Base-by-base conservation (phyloP, 2,888 invertebrate genomes). In the Pammene aurita region DNA sequence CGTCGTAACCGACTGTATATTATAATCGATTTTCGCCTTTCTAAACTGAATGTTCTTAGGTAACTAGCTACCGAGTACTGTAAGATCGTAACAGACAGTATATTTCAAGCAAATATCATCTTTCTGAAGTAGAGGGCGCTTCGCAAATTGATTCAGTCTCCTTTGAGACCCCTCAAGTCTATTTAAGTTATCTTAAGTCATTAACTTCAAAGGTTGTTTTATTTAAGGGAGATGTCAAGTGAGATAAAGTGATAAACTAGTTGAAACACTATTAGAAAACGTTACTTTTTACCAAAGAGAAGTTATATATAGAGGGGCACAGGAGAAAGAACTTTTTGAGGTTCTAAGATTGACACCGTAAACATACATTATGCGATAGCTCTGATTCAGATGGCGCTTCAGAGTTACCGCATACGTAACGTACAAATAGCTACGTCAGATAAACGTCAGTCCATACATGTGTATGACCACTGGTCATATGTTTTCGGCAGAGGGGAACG, bases 171-270 rank as follows among this genome's bases (percentile, higher is more conserved):
- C 44, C 54, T 34, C 54, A 55, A 64, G 14, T 55, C 63, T 64
- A 64, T 64, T 64, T 55, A 64, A 64, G 63, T 64, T 64, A 64
- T 64, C 62, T 50, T 48, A 62, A 62, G 62, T 62, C 62, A 62
- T 62, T 48, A 62, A 62, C 38, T 62, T 62, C 62, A 62, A 62
- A 62, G 62, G 62, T 16, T 48, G 61, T 35, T 62, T 62, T 62
- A 62, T 62, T 62, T 62, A 52, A 62, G 18, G 48, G 61, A 38
- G 38, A 16, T 38, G 7, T n/a, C 38, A n/a, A 26, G 52, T 18
- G 38, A 41, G 48, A 50, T 52, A 62, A 41, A 62, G 16, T 52
- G 41, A 14, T 48, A 35, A 54, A 34, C 50, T 54, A 44, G 34
- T 16, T 46, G 46, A 46, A 60, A 48, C 10, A 44, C n/a, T 44